Conservation (phyloP, 2,113 vertebrate species). For the Butorides virescens region DNA sequence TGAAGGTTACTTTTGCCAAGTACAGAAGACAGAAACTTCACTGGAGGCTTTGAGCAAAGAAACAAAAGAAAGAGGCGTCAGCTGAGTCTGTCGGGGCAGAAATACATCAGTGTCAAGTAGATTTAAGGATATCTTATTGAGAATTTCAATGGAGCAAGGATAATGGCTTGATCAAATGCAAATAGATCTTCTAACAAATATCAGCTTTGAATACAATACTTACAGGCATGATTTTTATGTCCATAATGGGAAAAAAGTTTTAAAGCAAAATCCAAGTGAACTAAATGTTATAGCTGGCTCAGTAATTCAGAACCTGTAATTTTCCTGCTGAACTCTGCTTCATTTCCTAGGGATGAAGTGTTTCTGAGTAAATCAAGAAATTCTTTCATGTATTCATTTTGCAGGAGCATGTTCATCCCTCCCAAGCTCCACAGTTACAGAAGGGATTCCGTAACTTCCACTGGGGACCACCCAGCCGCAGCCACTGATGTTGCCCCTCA, state of each 20-base stretch:
- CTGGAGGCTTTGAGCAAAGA: slow-evolving; percentile 78
- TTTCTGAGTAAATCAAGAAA: background rate
- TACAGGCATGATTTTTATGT: background rate
- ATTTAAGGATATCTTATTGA: background rate
- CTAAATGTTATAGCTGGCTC: background rate
- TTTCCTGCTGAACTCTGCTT: background rate
- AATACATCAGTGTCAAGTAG: background rate
- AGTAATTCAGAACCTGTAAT: background rate
- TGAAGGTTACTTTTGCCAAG: slow-evolving; percentile 92
- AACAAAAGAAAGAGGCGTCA: slow-evolving; percentile 26
- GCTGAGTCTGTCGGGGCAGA: background rate
- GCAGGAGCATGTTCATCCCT: background rate
- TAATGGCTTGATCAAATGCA: background rate
- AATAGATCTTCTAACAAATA: background rate
- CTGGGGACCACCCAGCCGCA: background rate
- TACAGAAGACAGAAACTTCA: slow-evolving; percentile 82
- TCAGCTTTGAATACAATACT: background rate
- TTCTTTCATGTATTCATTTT: background rate
- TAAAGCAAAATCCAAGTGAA: background rate
- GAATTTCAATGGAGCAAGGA: background rate
- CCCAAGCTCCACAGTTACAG: background rate
- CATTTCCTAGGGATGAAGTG: background rate
- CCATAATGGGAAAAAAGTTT: background rate
- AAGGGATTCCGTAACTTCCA: background rate
- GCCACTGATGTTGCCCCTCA: background rate